Evolutionary conservation across 2,113 vertebrate genomes (phyloP), one percentile per base, ranked within the genome.

Genomic region (Sphyrna mokarran): DNA sequence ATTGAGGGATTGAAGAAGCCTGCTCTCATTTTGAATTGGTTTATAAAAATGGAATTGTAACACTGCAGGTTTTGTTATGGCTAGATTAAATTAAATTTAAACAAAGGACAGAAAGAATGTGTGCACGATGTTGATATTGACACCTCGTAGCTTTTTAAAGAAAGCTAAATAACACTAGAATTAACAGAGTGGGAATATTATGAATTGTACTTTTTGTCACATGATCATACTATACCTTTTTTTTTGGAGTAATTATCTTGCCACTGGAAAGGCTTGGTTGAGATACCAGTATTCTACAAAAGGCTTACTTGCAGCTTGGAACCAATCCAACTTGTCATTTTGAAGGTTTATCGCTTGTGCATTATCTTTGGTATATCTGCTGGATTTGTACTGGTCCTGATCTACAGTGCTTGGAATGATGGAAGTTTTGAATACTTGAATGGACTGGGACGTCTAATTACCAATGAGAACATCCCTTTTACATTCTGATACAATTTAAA

Each of bases 331-430:
- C 33, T 6, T 2, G 37, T 86, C n/a, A 90, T 90, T 33, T 61
- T 89, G 86, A 61, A 89, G 54, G 10, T 33, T 61, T 90, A 58
- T 33, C 29, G 33, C 0, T 54, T 0, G 26, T 61, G 23, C 18
- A 29, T 90, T 94, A 37, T 40, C 63, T 68, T 66, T 94, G 16
- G 29, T 68, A 40, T 94, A 61, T n/a, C 33, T 61, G 11, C 33
- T 61, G 87, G 63, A 94, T 20, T 94, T 94, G 26, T 63, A 40
- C n/a, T 94, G 90, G 90, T n/a, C 69, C 91, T 69, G 91, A 94
- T 68, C 68, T 94, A 40, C 90, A 94, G 18, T 69, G 22, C 66
- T 66, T 40, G 2, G 37, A 40, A 70, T 18, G 5, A 29, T 40
- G 93, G n/a, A 70, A 43, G 37, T 94, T 94, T 94, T 69, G n/a